Evolutionary conservation across 2,888 invertebrate species (phyloP).

Genomic region (Chouioia cunea): DNA sequence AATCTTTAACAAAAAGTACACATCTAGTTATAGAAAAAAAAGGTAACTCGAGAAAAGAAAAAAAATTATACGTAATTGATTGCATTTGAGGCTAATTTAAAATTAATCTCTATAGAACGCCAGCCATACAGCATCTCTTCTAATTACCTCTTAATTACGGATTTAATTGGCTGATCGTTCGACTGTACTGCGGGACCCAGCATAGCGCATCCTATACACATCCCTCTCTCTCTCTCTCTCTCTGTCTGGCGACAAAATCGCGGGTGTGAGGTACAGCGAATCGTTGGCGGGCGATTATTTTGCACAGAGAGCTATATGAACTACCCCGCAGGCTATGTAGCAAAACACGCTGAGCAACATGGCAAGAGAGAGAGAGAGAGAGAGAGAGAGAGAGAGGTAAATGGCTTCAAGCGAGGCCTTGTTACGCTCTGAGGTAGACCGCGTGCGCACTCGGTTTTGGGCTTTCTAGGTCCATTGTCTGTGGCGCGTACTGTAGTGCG

Average conservation of each 20-base stretch:
- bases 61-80: no score
- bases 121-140: no score
- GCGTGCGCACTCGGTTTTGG: slow-evolving; percentile 36
- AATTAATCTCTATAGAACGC: no score
- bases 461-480: slow-evolving; percentile 52
- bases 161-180: slow-evolving; percentile 8
- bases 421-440: slow-evolving; percentile 37
- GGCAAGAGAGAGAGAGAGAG: neutral
- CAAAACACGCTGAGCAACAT: neutral
- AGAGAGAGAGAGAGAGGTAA: slow-evolving; percentile 11
- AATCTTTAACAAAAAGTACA: no score
- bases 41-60: no score
- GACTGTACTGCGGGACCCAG: neutral
- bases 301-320: slow-evolving; percentile 6
- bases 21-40: no score
- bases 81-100: no score
- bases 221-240: neutral
- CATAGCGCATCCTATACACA: no score
- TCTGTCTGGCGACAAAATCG: neutral
- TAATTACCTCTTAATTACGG: neutral
- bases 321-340: neutral
- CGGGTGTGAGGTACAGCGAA: neutral
- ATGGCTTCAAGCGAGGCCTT: slow-evolving; percentile 36
- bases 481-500: slow-evolving; percentile 48
- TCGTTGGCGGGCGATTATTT: slow-evolving; percentile 20